Base-by-base conservation (phyloP, 2,888 invertebrate genomes). In the Acanthosoma haemorrhoidale region DNA sequence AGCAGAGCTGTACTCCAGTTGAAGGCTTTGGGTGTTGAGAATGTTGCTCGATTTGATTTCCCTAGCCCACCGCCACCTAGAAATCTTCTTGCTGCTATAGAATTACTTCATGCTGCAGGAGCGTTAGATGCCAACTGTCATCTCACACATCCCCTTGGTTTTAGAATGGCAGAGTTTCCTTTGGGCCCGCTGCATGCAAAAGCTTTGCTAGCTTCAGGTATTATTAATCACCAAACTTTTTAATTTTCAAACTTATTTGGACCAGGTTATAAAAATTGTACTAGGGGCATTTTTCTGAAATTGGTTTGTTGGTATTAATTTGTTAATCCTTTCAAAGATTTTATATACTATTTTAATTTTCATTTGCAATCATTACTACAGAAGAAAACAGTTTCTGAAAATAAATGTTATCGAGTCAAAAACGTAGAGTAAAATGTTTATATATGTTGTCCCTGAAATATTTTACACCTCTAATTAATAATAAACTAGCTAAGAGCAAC, bases 21-120 rank as follows among this genome's bases (percentile, higher is more conserved):
- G 16, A 97, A 97, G 80, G 96, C 97, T 0, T 80, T 99, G 0
- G 98, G 98, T 0, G 93, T 99, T 68, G 87, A 91, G 74, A 97
- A 98, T 78, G 85, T 99, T 21, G 80, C 96, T 0, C 86, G 86
- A 78, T 99, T 99, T 80, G 87, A 92, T 77, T 97, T 97, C 80
- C 92, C 96, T 0, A 91, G 92, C 0, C 89, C 95, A 0, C 97
- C 97, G 0, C 96, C 98, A 0, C 91, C 95, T 0, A 71, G 70
- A 21, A 68, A 71, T n/a, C 64, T 73, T 11, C 71, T 93, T 0
- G 84, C 91, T 1, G 94, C 91, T 0, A 78, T 98, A 15, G 96
- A 99, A 80, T 85, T 92, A 1, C 82, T 99, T 0, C 94, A 88
- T 79, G 96, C 97, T 0, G 80, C 98, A 41, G 84, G 84, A 66